phyloP scores from a whole-genome alignment of 2,113 vertebrate genomes.

The Larimichthys crocea region DNA sequence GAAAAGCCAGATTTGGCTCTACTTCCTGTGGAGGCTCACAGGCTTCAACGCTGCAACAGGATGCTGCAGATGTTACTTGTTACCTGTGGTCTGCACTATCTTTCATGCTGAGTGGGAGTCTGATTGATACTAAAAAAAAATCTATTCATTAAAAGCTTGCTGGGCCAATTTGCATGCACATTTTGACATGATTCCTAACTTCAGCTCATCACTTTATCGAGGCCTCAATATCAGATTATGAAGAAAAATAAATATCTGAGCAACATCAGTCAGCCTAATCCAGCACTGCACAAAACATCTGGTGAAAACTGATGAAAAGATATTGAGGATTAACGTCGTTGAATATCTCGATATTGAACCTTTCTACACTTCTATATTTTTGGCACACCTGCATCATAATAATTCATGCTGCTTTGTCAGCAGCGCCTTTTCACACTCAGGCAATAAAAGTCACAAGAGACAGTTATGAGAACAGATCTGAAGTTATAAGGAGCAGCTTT shows the following conservation, averaged over 20 bases:
- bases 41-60: background rate
- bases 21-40: background rate
- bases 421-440: background rate
- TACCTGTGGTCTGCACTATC: background rate
- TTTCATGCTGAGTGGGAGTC: background rate
- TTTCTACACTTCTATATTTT: background rate
- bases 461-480: background rate
- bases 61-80: background rate
- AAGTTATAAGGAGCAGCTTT: background rate
- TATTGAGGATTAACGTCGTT: too few relatives aligned
- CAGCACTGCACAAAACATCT: background rate
- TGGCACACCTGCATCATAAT: too few relatives aligned
- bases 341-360: background rate
- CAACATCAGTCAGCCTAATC: background rate
- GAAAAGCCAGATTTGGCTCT: background rate
- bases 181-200: background rate
- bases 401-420: background rate
- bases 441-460: background rate
- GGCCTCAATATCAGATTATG: background rate
- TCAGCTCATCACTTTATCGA: background rate
- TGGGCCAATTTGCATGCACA: too few relatives aligned
- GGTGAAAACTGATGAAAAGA: background rate
- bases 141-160: too few relatives aligned
- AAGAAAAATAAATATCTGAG: background rate
- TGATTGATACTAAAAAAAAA: too few relatives aligned